Base-by-base conservation (phyloP, 2,797 vertebrate species). In the Sebastes steindachneri region DNA sequence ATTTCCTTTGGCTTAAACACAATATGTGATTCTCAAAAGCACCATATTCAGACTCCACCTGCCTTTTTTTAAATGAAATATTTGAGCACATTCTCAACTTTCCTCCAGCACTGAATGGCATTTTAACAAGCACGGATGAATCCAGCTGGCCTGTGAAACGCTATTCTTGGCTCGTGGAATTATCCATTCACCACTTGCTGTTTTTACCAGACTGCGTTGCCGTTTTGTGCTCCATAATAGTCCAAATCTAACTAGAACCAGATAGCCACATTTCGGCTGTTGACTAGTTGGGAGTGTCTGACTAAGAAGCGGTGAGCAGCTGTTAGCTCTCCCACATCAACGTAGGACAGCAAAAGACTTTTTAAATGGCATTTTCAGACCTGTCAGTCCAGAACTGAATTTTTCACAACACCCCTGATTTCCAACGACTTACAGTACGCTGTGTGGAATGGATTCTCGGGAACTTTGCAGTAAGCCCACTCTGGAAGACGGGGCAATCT, bases 401-500 rank as follows among this genome's bases (percentile, higher is more conserved):
- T 60, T 82, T 79, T 41, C 8, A 73, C 58, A 73, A 33, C 58
- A 71, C 25, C 55, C 21, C 45, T 68, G 33, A 70, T 77, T 75
- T 83, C 26, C 63, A 70, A 28, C 7, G 21, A 37, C 19, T 59
- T 71, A 63, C 64, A 55, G 51, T 78, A 59, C 2, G 31, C 54
- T n/a, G 7, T 72, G 51, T 75, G 55, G 17, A 83, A 69, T 58
- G 65, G 65, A 55, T 69, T 55, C 62, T 68, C 35, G 21, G 63
- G 66, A 74, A 63, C 71, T 73, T 74, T 79, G 74, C 70, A 53
- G 57, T 77, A 66, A 83, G 66, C 72, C 71, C 57, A 72, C 71
- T 86, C 73, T 76, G 82, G 31, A 77, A 79, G 71, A 85, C 19
- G 4, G 64, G n/a, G 28, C 35, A 82, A 80, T 84, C 69, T 85